Evolutionary conservation across 2,888 invertebrate genomes (phyloP).

Genomic region (Autographa pulchrina): DNA sequence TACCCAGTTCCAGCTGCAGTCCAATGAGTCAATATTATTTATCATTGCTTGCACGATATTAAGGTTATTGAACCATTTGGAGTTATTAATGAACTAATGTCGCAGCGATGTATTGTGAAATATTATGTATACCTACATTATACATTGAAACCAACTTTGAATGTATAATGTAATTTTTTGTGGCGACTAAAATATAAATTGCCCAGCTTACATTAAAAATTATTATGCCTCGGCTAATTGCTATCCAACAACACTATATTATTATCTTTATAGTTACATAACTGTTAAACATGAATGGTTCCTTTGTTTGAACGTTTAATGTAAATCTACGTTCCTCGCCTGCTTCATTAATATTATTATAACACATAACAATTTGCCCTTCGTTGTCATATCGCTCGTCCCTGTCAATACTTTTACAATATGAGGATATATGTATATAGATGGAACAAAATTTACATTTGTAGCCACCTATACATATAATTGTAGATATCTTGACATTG

Average conservation of each 20-base stretch:
- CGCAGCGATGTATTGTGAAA: too few species aligned
- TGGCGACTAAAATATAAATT: neutral
- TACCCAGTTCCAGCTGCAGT: neutral
- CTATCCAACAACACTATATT: too few species aligned
- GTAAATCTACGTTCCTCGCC: neutral
- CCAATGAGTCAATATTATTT: slow-evolving; percentile 1
- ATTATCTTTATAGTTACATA: too few species aligned
- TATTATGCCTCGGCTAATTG: too few species aligned
- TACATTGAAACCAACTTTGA: too few species aligned
- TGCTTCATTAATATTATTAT: neutral
- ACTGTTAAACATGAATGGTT: neutral
- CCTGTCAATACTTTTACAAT: neutral
- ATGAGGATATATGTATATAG: neutral
- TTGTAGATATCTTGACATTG: too few species aligned
- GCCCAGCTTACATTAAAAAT: too few species aligned
- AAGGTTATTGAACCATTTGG: neutral
- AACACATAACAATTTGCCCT: neutral
- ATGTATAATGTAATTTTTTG: neutral
- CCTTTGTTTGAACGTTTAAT: neutral
- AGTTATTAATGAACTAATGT: neutral
- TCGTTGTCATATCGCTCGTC: neutral
- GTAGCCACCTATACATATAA: neutral
- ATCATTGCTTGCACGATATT: slow-evolving; percentile 5
- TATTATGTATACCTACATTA: too few species aligned
- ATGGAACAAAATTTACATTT: neutral